Evolutionary conservation across 2,797 vertebrate species (phyloP), one percentile per base, ranked within the genome.

Genomic region (Sebastes iracundus): DNA sequence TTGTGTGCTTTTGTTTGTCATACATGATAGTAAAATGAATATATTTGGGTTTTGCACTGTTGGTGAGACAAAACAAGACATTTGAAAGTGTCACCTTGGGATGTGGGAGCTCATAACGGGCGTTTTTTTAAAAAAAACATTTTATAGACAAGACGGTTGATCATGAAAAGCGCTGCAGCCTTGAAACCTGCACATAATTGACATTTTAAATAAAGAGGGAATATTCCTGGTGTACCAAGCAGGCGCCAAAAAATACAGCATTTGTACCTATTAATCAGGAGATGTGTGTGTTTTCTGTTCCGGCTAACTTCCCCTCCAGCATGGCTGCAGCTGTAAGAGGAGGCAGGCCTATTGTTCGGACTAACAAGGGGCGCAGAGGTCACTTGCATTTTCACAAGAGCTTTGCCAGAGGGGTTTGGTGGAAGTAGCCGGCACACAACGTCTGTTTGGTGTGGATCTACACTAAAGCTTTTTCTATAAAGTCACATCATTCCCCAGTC

Each of bases 361-460:
- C 90, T 92, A 93, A 93, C 92, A 89, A 94, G 92, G 81, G 91
- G 72, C 81, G 68, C 84, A 88, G 90, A 89, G 94, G 94, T 96
- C 94, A 94, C 91, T 85, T 79, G 82, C 89, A 91, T 94, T 94
- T 95, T 94, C 92, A 93, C 93, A 93, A 92, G 88, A 91, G 94
- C 87, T 92, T 93, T 85, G 87, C 90, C 90, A 91, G 90, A 92
- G 91, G 92, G 89, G 82, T 63, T 63, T 73, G 72, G 42, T 52
- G 83, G 86, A 90, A 84, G 90, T 89, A 82, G 82, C 77, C 58
- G 63, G 82, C 88, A 87, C 86, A 79, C 90, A 69, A 76, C 42
- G 78, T 73, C 71, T 88, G 90, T 94, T 93, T 91, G 91, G 93
- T 90, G 65, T 87, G 90, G 93, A 94, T 91, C 93, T 92, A 92